These are phyloP conservation scores for Alethe castanea DNA, from an alignment of 2,113 vertebrate species.

Conservation along the genomic window DNA sequence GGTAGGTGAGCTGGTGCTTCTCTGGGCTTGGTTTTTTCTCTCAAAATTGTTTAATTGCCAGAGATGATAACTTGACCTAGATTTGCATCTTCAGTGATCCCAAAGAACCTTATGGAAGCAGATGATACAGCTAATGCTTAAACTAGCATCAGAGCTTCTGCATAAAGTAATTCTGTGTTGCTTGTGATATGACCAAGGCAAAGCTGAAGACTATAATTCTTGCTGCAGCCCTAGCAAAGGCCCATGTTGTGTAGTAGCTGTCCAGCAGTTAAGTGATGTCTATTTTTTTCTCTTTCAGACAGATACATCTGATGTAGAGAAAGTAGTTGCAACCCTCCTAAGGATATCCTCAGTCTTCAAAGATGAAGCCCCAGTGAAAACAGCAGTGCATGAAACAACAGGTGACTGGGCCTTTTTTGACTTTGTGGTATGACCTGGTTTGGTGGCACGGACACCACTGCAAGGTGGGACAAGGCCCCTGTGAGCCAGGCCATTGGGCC, in stretches of 20 bases:
- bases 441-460: neutral
- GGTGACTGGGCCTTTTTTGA: constrained; percentile 46
- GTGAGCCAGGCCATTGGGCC: too few species aligned
- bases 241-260: neutral
- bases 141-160: neutral
- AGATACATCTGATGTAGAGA: constrained; percentile 82
- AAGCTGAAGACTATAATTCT: neutral
- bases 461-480: neutral
- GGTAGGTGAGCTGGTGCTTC: constrained; percentile 56
- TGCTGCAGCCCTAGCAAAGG: neutral
- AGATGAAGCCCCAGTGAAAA: constrained; percentile 83
- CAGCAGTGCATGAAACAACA: constrained; percentile 78
- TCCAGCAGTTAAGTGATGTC: neutral
- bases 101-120: neutral
- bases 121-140: neutral
- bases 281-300: constrained; percentile 71
- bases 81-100: neutral
- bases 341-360: constrained; percentile 93
- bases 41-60: neutral
- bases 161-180: neutral
- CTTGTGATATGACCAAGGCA: neutral
- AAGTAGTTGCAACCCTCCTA: constrained; percentile 86
- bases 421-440: neutral
- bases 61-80: neutral
- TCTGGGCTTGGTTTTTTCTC: neutral